Evolutionary conservation across 35 echinoderm and acorn worm species (phyloP).

Genomic region (Amphiura filiformis): DNA sequence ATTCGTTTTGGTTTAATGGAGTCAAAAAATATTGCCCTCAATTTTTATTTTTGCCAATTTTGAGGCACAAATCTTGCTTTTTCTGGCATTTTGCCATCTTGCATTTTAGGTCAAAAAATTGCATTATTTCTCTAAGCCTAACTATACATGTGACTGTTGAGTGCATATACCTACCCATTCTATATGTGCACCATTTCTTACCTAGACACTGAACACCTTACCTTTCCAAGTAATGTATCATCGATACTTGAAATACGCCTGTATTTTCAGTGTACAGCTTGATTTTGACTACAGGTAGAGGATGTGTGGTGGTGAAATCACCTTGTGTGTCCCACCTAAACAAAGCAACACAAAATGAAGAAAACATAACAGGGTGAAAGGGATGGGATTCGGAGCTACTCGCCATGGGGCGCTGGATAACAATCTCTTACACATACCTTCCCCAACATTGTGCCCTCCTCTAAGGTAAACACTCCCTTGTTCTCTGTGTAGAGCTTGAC

Average conservation of each 20-base stretch:
- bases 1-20: no score
- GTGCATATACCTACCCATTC: no score
- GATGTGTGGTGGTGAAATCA: constrained; percentile 97
- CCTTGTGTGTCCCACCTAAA: constrained; percentile 98
- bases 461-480: constrained; percentile 27
- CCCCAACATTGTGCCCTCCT: constrained; percentile 1
- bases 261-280: constrained; percentile 99
- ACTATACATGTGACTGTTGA: no score
- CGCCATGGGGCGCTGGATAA: neutral
- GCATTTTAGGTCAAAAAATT: no score
- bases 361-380: neutral
- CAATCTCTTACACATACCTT: constrained; percentile 12
- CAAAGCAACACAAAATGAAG: neutral
- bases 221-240: constrained; percentile 97
- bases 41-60: no score
- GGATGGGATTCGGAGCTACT: neutral
- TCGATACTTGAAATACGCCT: constrained; percentile 97
- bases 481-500: constrained; percentile 50
- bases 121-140: no score
- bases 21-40: no score
- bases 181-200: no score
- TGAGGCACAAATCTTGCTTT: no score
- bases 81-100: no score
- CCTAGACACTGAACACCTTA: constrained; percentile 19
- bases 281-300: constrained; percentile 94